A percentile compares a stretch with the other conserved stretches of the same genome.
phyloP scores from a whole-genome alignment of 2,113 vertebrate genomes.

The Amphilophus citrinellus region DNA sequence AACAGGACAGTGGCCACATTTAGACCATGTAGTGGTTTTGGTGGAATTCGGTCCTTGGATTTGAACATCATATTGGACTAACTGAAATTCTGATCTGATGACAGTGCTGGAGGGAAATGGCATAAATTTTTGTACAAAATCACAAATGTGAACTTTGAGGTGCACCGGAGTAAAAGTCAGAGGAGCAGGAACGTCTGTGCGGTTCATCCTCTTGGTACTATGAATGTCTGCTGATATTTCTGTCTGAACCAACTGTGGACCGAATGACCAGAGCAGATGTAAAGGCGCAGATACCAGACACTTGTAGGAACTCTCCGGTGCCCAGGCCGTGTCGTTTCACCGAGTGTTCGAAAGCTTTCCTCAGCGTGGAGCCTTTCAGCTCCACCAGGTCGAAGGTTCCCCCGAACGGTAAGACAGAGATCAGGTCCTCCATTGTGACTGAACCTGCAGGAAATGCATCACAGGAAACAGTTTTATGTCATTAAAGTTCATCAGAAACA shows the following conservation, averaged over 20 bases:
- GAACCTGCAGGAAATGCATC: constrained; percentile 77
- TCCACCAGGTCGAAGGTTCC: constrained; percentile 89
- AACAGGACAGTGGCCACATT: background rate
- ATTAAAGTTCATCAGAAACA: background rate
- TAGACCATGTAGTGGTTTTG: background rate
- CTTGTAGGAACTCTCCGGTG: constrained; percentile 92
- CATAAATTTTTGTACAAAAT: background rate
- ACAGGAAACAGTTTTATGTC: background rate
- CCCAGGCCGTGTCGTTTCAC: constrained; percentile 84
- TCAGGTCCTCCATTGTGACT: constrained; percentile 90
- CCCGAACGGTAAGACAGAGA: constrained; percentile 91
- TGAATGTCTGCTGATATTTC: background rate
- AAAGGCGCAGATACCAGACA: constrained; percentile 83
- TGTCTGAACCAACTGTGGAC: background rate
- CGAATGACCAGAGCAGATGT: background rate
- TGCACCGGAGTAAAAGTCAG: background rate
- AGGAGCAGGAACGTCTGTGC: background rate
- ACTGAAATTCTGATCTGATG: background rate
- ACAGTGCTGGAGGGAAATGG: background rate
- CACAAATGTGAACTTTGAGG: background rate
- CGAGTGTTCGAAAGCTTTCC: constrained; percentile 88
- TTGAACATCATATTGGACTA: background rate
- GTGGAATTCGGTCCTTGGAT: too few species aligned
- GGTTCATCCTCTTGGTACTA: too few species aligned
- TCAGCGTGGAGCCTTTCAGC: constrained; percentile 89